Conservation (phyloP, 2,113 vertebrate species). For the Heliornis fulica region DNA sequence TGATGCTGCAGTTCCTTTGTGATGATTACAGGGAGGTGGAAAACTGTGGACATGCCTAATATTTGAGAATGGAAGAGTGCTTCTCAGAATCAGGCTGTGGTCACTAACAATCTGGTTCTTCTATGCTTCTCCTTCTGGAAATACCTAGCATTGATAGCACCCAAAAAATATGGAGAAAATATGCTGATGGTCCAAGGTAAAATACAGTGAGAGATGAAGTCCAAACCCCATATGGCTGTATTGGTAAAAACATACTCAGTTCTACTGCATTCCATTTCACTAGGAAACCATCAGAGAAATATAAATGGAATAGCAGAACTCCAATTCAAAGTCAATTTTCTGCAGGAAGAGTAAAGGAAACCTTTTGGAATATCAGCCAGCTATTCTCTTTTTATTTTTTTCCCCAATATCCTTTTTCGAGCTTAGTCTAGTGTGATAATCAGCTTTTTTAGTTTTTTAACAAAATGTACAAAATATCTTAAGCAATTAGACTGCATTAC, state of each 20-base stretch:
- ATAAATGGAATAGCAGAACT: not conserved
- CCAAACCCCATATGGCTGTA: rapidly evolving
- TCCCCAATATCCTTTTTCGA: not conserved
- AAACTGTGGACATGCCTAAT: not conserved
- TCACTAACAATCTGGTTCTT: not conserved
- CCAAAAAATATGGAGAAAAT: not conserved
- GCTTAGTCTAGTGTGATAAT: not conserved
- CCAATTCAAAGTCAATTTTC: not conserved
- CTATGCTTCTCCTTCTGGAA: not conserved
- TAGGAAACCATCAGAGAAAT: not conserved
- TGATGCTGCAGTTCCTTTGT: not conserved
- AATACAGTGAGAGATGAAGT: not conserved
- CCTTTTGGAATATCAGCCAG: not conserved
- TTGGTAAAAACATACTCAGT: not conserved
- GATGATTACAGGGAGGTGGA: not conserved
- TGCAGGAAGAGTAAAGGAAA: not conserved
- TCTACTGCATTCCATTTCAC: not conserved
- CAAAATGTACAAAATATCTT: conserved; percentile 12
- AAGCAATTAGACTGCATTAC: conserved; percentile 18
- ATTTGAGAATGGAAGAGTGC: not conserved
- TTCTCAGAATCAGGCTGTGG: not conserved
- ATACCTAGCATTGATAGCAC: not conserved
- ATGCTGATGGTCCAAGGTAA: not conserved
- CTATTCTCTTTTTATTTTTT: not conserved
- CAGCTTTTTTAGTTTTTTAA: not conserved